These are phyloP conservation scores for Acipenser oxyrinchus DNA, from an alignment of 2,797 vertebrate species.

Conservation along the genomic window DNA sequence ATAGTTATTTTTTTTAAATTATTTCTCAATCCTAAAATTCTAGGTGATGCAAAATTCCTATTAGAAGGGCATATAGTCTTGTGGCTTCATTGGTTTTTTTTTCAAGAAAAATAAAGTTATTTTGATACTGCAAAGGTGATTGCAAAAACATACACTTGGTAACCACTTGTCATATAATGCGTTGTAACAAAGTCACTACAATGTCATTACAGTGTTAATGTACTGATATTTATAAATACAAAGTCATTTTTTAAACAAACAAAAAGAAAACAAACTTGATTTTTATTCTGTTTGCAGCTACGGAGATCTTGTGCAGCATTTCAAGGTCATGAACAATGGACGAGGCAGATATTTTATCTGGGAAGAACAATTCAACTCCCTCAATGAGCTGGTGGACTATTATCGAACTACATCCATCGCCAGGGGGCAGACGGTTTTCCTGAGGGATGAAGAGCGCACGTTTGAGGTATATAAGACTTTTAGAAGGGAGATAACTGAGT, in stretches of 20 bases:
- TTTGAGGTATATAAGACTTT: constrained; percentile 55
- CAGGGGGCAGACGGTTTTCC: constrained; percentile 77
- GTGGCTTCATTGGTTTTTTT: no score
- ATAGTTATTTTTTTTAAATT: no score
- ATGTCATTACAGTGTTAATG: not conserved
- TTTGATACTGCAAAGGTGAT: no score
- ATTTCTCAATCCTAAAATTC: no score
- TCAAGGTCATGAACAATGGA: constrained; percentile 86
- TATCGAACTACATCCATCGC: constrained; percentile 82
- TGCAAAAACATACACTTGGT: not conserved
- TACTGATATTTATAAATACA: not conserved
- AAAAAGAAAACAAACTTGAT: not conserved
- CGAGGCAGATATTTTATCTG: constrained; percentile 82
- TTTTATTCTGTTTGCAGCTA: constrained; percentile 56
- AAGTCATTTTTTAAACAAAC: no score
- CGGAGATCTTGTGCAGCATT: constrained; percentile 85
- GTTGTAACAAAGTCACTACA: not conserved
- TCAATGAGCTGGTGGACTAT: constrained; percentile 90
- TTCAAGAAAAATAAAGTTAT: no score
- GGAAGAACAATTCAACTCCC: constrained; percentile 87
- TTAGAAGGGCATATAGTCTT: no score
- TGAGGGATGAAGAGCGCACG: constrained; percentile 66
- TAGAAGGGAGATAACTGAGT: no score
- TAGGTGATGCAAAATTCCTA: no score
- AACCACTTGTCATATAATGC: not conserved